Evolutionary conservation across 2,797 vertebrate species (phyloP), one percentile per base, ranked within the genome.

Genomic region (Bovichtus variegatus): DNA sequence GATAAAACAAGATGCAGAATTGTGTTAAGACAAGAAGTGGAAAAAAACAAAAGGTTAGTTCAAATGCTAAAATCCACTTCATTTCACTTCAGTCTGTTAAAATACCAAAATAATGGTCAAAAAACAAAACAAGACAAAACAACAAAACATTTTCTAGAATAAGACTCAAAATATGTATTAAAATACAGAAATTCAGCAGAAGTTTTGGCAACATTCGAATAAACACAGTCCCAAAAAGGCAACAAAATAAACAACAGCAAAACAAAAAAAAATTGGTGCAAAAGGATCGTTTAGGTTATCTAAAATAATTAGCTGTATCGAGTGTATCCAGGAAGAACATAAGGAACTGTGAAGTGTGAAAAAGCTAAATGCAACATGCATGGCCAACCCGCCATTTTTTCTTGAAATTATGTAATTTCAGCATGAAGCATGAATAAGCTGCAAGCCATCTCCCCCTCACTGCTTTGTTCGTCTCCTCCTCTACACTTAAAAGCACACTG

Each of bases 391-490:
- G 15, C 23, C 18, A 31, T 74, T 71, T 57, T 69, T 36, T n/a
- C 55, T n/a, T n/a, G 4, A 34, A 64, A 71, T 67, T 47, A 71
- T 62, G 40, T 69, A 27, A 71, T 76, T 72, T 59, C 31, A 71
- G 51, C 64, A 62, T 40, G 31, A 78, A 49, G 50, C 50, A 23
- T 61, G 50, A 76, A 78, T 63, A 54, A 77, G 55, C 64, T 63
- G 43, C 38, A 34, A 71, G 49, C 49, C 13, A 54, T n/a, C 61
- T 23, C 18, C 15, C 9, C 66, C 10, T 71, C 34, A 15, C 44
- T 43, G 51, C 67, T 79, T 84, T 82, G 61, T 71, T 80, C 69
- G 54, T 21, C 27, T 73, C 36, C 66, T 81, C 61, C 53, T 74
- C 62, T 49, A 46, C 59, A 57, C 29, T 44, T 76, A 73, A 69